Percentiles rank a stretch among this genome's conserved stretches.
Conservation (phyloP, 2,888 invertebrate genomes). For the Nomada goodeniana region DNA sequence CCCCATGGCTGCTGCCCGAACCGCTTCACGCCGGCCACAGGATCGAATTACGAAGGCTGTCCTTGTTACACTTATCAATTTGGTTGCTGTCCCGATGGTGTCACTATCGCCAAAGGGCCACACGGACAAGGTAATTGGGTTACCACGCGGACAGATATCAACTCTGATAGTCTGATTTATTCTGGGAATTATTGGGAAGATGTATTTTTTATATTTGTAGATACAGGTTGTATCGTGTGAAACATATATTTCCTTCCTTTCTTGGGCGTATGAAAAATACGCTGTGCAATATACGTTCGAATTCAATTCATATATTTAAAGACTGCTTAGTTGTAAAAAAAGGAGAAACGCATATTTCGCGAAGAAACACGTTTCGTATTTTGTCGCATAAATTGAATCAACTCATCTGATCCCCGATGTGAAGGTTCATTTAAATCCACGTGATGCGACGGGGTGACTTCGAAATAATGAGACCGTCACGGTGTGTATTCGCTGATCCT, state of each 20-base stretch:
- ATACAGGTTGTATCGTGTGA: too few relatives aligned
- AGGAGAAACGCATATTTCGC: too few relatives aligned
- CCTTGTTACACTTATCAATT: slow-evolving; percentile 94
- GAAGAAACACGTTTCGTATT: too few relatives aligned
- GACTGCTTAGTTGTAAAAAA: too few relatives aligned
- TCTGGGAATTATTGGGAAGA: too few relatives aligned
- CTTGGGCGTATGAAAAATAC: too few relatives aligned
- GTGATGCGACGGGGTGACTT: neutral
- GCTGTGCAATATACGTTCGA: too few relatives aligned
- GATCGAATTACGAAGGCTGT: slow-evolving; percentile 93
- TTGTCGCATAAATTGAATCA: too few relatives aligned
- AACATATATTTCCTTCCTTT: too few relatives aligned
- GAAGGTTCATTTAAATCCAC: neutral
- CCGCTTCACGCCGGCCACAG: slow-evolving; percentile 90
- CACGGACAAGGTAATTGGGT: slow-evolving; percentile 86
- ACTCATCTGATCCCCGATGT: too few relatives aligned
- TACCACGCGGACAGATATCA: neutral
- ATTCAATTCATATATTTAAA: too few relatives aligned
- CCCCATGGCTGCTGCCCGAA: slow-evolving; percentile 94
- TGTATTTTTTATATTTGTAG: too few relatives aligned
- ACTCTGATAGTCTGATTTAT: neutral
- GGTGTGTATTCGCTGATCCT: neutral
- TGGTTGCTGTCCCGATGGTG: slow-evolving; percentile 95
- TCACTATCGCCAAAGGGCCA: slow-evolving; percentile 90
- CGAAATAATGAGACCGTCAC: neutral